Conservation (phyloP, 2,113 vertebrate species). For the Sceloporus undulatus region DNA sequence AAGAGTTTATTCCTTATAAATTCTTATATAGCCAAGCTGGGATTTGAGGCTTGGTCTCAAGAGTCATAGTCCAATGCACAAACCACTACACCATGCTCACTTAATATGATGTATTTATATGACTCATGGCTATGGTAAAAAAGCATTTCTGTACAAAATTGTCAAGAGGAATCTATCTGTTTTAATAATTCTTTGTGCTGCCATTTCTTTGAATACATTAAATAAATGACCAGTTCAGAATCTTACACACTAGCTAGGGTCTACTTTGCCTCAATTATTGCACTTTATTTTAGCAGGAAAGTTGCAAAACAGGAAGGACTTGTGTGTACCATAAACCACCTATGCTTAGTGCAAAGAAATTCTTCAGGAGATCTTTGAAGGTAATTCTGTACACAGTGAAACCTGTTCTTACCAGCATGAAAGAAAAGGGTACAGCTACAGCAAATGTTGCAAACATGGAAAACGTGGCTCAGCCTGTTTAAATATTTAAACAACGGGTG, state of each 20-base stretch:
- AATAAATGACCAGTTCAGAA: not conserved
- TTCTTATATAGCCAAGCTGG: too few relatives aligned
- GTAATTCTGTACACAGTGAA: slow-evolving; percentile 15
- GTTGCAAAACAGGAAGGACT: slow-evolving; percentile 7
- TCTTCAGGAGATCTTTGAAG: slow-evolving; percentile 1
- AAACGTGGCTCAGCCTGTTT: slow-evolving; percentile 23
- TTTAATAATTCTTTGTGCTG: not conserved
- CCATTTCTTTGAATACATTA: not conserved
- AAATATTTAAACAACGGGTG: slow-evolving; percentile 45
- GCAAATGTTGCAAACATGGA: slow-evolving; percentile 29
- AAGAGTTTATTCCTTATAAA: too few relatives aligned
- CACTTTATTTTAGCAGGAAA: not conserved
- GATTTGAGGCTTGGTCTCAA: too few relatives aligned
- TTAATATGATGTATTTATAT: too few relatives aligned
- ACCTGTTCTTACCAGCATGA: slow-evolving; percentile 4
- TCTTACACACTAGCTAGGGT: not conserved
- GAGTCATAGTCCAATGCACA: too few relatives aligned
- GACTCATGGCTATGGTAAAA: too few relatives aligned
- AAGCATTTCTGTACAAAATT: not conserved
- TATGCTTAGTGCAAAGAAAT: not conserved
- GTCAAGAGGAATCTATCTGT: accelerated
- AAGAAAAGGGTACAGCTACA: slow-evolving; percentile 3
- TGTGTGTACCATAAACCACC: not conserved
- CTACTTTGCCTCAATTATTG: not conserved
- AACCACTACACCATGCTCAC: too few relatives aligned